Base-by-base conservation (phyloP, 2,113 vertebrate genomes). In the Oryzias woworae region DNA sequence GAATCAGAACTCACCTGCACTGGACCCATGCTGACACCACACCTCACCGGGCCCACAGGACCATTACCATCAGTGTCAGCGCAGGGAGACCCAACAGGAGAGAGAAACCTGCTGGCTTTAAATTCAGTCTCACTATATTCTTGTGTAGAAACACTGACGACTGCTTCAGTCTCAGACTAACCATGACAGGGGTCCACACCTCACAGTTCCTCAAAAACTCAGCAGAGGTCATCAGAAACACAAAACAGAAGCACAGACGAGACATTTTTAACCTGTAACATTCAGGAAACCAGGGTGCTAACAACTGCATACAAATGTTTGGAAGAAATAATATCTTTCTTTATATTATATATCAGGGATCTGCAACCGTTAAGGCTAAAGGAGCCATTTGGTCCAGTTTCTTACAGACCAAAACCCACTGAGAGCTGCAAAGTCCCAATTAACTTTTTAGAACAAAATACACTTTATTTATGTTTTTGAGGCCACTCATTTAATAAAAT, bases 211-310 rank as follows among this genome's bases (percentile, higher is more conserved):
- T 48, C 58, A 5, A 77, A 14, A n/a, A 60, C 62, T 84, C 84
- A 84, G 75, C 75, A 88, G 87, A 77, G 10, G 36, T 83, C 81
- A 71, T 45, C 58, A 5, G 76, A 14, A 23, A 60, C 62, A 83
- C 84, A 85, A 73, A 71, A 88, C 85, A 77, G 78, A 56, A 59
- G 67, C 75, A 81, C 24, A 46, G 54, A 48, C 18, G 45, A 1
- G 5, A 6, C 7, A 28, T 28, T 28, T 28, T 4, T 2, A 36
- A 36, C 10, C 2, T 36, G 7, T 36, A 36, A 36, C 31, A 7
- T 36, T 10, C 7, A 36, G 31, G 31, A 36, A 10, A 36, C 1
- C 31, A 36, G 31, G 7, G 31, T 36, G 8, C 7, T 36, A 36
- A 36, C 7, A 36, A 10, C 5, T 28, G 31, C 31, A 36, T 36